Evolutionary conservation across 2,797 vertebrate genomes (phyloP).

Genomic region (Ara ararauna): DNA sequence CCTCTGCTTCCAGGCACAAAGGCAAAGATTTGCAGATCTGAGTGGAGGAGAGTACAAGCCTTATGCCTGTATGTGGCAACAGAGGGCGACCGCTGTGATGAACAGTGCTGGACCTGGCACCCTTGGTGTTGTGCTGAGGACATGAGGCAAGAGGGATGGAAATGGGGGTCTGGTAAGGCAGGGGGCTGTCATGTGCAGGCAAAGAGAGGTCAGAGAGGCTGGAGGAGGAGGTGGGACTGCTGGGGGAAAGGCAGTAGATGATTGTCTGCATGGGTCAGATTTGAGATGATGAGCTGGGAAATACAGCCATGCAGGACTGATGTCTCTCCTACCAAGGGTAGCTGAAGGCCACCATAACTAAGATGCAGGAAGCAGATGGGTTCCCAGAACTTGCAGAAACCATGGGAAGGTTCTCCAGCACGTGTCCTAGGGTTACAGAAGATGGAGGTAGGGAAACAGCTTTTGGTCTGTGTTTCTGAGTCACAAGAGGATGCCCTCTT

Average conservation of each 20-base stretch:
- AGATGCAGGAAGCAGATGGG: background rate
- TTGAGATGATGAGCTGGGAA: background rate
- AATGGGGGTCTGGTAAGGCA: background rate
- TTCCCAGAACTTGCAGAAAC: background rate
- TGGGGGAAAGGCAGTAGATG: background rate
- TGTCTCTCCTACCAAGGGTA: background rate
- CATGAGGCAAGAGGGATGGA: background rate
- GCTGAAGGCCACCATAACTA: background rate
- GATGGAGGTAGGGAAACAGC: background rate
- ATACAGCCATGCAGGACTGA: background rate
- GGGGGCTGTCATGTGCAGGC: background rate
- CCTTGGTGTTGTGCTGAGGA: background rate
- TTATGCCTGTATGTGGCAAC: rapidly evolving
- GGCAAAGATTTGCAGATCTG: background rate
- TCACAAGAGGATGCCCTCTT: background rate
- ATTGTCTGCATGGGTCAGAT: background rate
- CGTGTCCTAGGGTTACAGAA: rapidly evolving
- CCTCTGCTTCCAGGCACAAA: background rate
- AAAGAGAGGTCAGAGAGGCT: background rate
- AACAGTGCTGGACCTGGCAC: background rate
- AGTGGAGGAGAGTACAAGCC: background rate
- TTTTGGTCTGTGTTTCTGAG: background rate
- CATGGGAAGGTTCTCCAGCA: background rate
- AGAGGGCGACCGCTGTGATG: background rate
- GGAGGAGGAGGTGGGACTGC: background rate